Evolutionary conservation across 2,888 invertebrate genomes (phyloP).

Genomic region (Mythimna albipuncta): DNA sequence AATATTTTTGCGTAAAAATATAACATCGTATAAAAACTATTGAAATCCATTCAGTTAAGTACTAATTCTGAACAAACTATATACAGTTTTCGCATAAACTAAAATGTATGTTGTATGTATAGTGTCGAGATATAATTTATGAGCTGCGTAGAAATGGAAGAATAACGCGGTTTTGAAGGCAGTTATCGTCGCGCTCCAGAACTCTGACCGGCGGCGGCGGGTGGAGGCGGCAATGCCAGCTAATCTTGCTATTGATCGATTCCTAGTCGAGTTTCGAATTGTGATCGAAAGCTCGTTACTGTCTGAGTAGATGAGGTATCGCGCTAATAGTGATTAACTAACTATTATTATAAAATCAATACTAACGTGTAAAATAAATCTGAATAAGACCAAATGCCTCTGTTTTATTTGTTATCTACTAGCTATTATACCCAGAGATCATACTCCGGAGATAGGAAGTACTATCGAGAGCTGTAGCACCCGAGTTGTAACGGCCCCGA

Average conservation of each 20-base stretch:
- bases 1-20: too few species aligned
- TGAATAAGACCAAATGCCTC: too few species aligned
- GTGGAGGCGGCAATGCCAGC: constrained; percentile 8
- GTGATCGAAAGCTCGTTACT: constrained; percentile 28
- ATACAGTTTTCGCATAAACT: too few species aligned
- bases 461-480: too few species aligned
- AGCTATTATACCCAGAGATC: too few species aligned
- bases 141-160: constrained; percentile 33
- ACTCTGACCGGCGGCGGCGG: background rate
- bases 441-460: too few species aligned
- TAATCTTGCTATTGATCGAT: constrained; percentile 40
- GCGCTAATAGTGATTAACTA: constrained; percentile 28
- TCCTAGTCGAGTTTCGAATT: constrained; percentile 28
- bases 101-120: too few species aligned
- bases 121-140: constrained; percentile 11
- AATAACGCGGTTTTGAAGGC: constrained; percentile 33
- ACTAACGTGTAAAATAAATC: background rate
- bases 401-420: too few species aligned
- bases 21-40: too few species aligned
- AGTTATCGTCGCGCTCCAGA: constrained; percentile 33
- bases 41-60: too few species aligned
- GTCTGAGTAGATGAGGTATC: background rate
- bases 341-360: constrained; percentile 13
- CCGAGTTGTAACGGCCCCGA: too few species aligned
- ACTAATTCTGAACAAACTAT: too few species aligned